Conservation (phyloP, 2,797 vertebrate species). For the Limnodromus scolopaceus region DNA sequence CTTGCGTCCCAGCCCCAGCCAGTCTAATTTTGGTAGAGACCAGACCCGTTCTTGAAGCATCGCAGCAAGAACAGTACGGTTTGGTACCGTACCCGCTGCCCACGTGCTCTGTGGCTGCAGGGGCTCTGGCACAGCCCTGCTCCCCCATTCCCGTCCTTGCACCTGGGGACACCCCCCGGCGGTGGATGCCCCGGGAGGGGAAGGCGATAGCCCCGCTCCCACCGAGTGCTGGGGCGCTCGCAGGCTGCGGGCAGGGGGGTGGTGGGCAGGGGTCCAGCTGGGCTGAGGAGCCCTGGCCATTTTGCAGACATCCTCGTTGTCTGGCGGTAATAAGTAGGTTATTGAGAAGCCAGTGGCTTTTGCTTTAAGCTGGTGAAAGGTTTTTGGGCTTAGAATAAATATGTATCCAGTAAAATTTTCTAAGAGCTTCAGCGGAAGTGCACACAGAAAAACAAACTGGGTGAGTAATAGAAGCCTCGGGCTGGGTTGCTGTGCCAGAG, state of each 20-base stretch:
- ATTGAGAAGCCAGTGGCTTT: neutral
- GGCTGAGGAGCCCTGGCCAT: neutral
- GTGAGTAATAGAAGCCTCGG: neutral
- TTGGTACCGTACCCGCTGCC: neutral
- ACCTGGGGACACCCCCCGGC: neutral
- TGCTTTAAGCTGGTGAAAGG: neutral
- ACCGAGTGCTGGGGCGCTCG: neutral
- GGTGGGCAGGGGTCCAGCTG: neutral
- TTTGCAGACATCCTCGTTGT: neutral
- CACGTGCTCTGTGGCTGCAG: neutral
- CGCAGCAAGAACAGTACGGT: fast-evolving
- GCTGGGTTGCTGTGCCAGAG: neutral
- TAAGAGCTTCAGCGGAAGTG: neutral
- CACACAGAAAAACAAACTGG: neutral
- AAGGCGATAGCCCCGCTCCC: neutral
- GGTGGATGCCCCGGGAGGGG: fast-evolving
- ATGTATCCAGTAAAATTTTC: neutral
- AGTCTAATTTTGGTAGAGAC: neutral
- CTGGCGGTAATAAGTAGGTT: neutral
- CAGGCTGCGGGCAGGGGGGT: neutral
- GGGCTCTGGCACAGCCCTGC: neutral
- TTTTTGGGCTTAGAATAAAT: neutral
- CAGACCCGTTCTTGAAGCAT: neutral
- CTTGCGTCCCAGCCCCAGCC: neutral
- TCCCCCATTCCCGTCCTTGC: neutral